Conservation (phyloP, 2,113 vertebrate species). For the Atrichornis clamosus region DNA sequence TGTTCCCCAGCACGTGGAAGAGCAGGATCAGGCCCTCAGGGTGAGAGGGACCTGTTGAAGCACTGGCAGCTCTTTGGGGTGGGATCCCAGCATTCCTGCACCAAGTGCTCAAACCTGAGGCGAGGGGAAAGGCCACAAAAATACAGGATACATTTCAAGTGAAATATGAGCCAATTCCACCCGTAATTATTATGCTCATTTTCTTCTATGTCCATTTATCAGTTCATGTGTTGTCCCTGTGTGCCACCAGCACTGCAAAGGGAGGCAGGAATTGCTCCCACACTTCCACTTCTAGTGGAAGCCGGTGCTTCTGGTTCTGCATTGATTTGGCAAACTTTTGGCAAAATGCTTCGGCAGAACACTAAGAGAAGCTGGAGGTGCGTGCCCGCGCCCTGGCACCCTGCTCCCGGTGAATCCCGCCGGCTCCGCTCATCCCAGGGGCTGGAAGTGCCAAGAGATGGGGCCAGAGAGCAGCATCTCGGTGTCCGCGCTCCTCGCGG, state of each 20-base stretch:
- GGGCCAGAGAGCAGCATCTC: neutral
- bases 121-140: fast-evolving
- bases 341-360: neutral
- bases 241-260: fast-evolving
- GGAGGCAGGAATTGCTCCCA: fast-evolving
- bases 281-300: neutral
- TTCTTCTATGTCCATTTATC: neutral
- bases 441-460: neutral
- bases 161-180: neutral
- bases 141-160: fast-evolving
- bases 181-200: neutral
- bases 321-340: neutral
- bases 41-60: neutral
- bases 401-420: neutral
- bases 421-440: fast-evolving
- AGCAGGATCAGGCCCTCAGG: neutral
- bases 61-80: neutral
- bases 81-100: neutral
- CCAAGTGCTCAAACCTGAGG: too few relatives aligned
- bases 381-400: neutral
- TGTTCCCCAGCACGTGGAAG: fast-evolving
- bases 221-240: neutral
- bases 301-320: fast-evolving
- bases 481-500: fast-evolving
- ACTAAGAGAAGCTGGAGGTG: neutral